Evolutionary conservation across 2,888 invertebrate species (phyloP).

Genomic region (Himalopsyche kuldschensis): DNA sequence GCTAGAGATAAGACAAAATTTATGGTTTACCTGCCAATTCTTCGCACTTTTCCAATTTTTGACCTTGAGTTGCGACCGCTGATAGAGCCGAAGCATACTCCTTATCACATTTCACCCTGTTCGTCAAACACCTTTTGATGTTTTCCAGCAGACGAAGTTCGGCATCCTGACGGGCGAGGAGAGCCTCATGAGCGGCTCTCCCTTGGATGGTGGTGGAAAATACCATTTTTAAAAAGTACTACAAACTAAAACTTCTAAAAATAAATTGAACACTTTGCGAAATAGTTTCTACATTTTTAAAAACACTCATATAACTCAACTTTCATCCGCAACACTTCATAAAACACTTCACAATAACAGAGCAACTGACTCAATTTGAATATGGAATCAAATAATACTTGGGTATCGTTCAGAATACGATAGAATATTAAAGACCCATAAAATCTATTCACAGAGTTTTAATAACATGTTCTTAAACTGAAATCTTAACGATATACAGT

Average conservation of each 20-base stretch:
- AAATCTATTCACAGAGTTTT: not conserved
- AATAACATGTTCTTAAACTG: not conserved
- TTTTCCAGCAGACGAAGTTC: slow-evolving; percentile 90
- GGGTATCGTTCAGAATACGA: not conserved
- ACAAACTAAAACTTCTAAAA: not conserved
- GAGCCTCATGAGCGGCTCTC: slow-evolving; percentile 87
- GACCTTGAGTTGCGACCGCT: slow-evolving; percentile 78
- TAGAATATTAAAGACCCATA: not conserved
- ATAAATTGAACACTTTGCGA: not conserved
- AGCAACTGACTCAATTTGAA: not conserved
- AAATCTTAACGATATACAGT: not conserved
- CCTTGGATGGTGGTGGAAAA: slow-evolving; percentile 87
- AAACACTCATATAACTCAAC: not conserved
- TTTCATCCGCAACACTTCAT: not conserved
- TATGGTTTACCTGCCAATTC: slow-evolving; percentile 63
- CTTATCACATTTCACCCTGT: slow-evolving; percentile 88
- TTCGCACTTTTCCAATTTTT: slow-evolving; percentile 79
- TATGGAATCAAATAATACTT: not conserved
- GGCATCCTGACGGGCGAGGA: slow-evolving; percentile 87
- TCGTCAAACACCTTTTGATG: slow-evolving; percentile 83
- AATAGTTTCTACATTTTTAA: not conserved
- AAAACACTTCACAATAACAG: not conserved
- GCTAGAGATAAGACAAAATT: too few species aligned
- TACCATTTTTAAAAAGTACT: slow-evolving; percentile 61
- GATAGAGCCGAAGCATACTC: slow-evolving; percentile 86